Evolutionary conservation across 2,113 vertebrate species (phyloP).

Genomic region (Setophaga coronata): DNA sequence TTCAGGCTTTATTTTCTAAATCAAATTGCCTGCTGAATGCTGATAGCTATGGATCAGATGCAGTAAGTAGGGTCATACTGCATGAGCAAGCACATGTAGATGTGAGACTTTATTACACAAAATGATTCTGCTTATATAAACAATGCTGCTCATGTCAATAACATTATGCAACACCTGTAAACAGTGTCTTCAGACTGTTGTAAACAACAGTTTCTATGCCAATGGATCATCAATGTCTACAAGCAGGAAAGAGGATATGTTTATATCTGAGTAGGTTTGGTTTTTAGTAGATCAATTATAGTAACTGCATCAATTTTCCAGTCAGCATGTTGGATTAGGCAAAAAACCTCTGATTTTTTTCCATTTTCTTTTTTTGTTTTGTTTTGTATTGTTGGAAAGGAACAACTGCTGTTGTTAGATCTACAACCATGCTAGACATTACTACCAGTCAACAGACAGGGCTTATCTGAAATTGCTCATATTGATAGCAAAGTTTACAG

Average conservation of each 20-base stretch:
- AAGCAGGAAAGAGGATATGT: background rate
- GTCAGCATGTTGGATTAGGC: background rate
- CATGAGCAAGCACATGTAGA: background rate
- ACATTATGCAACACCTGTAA: background rate
- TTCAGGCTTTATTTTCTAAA: slow-evolving; percentile 57
- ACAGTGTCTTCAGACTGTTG: background rate
- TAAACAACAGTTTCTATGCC: background rate
- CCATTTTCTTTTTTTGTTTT: background rate
- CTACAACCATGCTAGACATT: background rate
- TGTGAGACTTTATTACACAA: background rate
- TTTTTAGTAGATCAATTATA: background rate
- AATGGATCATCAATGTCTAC: background rate
- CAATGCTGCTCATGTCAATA: background rate
- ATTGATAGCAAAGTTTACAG: slow-evolving; percentile 7
- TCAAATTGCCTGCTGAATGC: slow-evolving; percentile 56
- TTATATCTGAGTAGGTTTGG: background rate
- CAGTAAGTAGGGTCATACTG: background rate
- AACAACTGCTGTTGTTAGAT: background rate
- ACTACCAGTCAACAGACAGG: background rate
- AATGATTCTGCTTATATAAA: slow-evolving; percentile 15
- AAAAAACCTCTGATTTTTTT: background rate
- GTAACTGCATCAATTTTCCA: background rate
- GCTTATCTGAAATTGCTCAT: slow-evolving; percentile 45
- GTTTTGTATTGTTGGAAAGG: background rate
- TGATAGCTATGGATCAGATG: slow-evolving; percentile 33